Base-by-base conservation (phyloP, 2,797 vertebrate species). In the Falco peregrinus region DNA sequence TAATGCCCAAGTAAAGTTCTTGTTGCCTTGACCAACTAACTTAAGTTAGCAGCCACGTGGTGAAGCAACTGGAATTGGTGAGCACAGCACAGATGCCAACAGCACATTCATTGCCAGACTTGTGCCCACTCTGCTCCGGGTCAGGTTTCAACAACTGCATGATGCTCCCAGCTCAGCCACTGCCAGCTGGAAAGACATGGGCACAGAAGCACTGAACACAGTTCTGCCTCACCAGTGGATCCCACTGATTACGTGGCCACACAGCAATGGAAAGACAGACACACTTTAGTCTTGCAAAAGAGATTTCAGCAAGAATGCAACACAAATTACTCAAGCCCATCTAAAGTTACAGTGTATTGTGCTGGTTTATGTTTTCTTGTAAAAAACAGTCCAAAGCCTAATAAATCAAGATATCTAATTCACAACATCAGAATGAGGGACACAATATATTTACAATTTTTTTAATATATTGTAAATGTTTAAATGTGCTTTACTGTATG, bases 121-220 rank as follows among this genome's bases (percentile, higher is more conserved):
- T 9, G 16, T 8, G 37, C 19, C 28, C 9, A 0, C 43, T 29
- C 24, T 3, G 2, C 20, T 26, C 41, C 41, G n/a, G 16, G 41
- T 19, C 79, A 57, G 45, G 24, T 51, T 57, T 37, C 73, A 51
- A 15, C 24, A 11, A 13, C 63, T 3, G 10, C 68, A 21, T 1
- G 2, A 9, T 5, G 26, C n/a, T 53, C 39, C 48, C 26, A 14
- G 48, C 25, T 35, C 6, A 3, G 41, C 29, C n/a, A 35, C 29
- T 6, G 26, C 37, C 1, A 1, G 17, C 7, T 4, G 11, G 48
- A 48, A 22, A 31, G 31, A 16, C 9, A 7, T 0, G 9, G 68
- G 25, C 80, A 45, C 37, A 71, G 24, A 11, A 64, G 26, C 43
- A 17, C 41, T 6, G 26, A 45, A 14, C 33, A 13, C 7, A 9